Conservation (phyloP, 2,888 invertebrate genomes). For the Hololepta plana region DNA sequence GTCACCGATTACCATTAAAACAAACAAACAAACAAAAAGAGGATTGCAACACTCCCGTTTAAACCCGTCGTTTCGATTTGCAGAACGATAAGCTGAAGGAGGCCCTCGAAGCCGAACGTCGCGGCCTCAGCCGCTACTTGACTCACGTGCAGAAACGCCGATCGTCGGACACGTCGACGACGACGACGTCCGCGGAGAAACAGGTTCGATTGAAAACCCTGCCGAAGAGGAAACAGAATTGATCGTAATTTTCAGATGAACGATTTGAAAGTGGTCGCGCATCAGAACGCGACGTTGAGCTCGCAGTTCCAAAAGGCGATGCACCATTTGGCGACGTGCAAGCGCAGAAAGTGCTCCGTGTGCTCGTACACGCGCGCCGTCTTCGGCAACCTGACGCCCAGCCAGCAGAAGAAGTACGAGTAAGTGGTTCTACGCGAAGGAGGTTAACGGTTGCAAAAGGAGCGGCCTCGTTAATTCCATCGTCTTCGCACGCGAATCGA, state of each 20-base stretch:
- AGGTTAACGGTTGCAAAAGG: too few species aligned
- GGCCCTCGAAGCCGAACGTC: conserved; percentile 32
- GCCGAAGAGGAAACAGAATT: conserved; percentile 2
- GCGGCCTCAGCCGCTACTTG: conserved; percentile 28
- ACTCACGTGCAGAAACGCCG: conserved; percentile 16
- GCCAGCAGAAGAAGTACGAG: conserved; percentile 27
- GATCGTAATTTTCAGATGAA: conserved; percentile 17
- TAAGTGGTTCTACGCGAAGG: too few species aligned
- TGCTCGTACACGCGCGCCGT: conserved; percentile 38
- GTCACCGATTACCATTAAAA: too few species aligned
- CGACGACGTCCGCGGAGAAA: too few species aligned
- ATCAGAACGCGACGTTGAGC: conserved; percentile 29
- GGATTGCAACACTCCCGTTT: too few species aligned
- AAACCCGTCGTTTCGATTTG: conserved; percentile 11
- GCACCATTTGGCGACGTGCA: conserved; percentile 32
- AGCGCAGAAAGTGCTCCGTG: conserved; percentile 37
- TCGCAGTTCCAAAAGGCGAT: conserved; percentile 34
- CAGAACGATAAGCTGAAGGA: conserved; percentile 39
- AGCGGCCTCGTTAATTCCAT: too few species aligned
- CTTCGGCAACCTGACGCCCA: conserved; percentile 30
- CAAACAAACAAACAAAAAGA: conserved; percentile 1
- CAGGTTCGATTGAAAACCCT: conserved; percentile 1
- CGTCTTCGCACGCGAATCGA: too few species aligned
- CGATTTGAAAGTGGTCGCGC: conserved; percentile 30
- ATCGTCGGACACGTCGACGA: conserved; percentile 13